These are phyloP conservation scores for Aspidiotus destructor DNA, from an alignment of 2,888 invertebrate genomes.

Conservation along the genomic window DNA sequence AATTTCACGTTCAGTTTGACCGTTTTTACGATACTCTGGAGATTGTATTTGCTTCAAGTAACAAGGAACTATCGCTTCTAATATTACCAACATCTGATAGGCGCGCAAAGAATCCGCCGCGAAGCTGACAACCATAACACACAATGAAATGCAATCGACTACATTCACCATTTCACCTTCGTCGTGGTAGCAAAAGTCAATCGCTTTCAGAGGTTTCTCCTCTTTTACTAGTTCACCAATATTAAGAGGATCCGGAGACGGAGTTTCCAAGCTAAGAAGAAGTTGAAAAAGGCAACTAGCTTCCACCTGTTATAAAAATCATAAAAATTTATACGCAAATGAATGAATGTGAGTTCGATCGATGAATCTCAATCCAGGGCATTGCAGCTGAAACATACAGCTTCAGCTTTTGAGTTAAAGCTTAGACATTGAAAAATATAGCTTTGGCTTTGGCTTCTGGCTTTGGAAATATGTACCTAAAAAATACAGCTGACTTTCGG, in stretches of 20 bases:
- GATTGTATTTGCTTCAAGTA: slow-evolving; percentile 88
- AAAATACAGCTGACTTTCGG: too few relatives aligned
- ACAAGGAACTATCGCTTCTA: slow-evolving; percentile 93
- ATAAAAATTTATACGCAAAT: neutral
- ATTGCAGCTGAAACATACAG: too few relatives aligned
- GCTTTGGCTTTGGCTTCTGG: too few relatives aligned
- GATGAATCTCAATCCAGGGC: too few relatives aligned
- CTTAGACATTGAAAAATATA: too few relatives aligned
- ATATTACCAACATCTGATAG: slow-evolving; percentile 85
- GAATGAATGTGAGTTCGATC: too few relatives aligned
- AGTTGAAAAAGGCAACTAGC: slow-evolving; percentile 86
- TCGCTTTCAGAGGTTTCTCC: slow-evolving; percentile 81
- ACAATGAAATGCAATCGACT: slow-evolving; percentile 93
- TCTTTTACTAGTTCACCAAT: slow-evolving; percentile 86
- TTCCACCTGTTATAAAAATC: slow-evolving; percentile 54
- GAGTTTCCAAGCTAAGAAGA: slow-evolving; percentile 81
- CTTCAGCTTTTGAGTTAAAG: too few relatives aligned
- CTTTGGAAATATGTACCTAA: too few relatives aligned
- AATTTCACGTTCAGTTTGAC: slow-evolving; percentile 85
- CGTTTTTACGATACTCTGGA: slow-evolving; percentile 78
- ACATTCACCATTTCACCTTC: slow-evolving; percentile 96
- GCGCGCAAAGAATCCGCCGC: slow-evolving; percentile 84
- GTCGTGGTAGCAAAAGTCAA: slow-evolving; percentile 98
- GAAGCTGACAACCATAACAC: slow-evolving; percentile 97
- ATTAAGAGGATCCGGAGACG: slow-evolving; percentile 86